These are phyloP conservation scores for Tetramorium parvispinum DNA, from an alignment of 1,140 invertebrate species.

Conservation along the genomic window DNA sequence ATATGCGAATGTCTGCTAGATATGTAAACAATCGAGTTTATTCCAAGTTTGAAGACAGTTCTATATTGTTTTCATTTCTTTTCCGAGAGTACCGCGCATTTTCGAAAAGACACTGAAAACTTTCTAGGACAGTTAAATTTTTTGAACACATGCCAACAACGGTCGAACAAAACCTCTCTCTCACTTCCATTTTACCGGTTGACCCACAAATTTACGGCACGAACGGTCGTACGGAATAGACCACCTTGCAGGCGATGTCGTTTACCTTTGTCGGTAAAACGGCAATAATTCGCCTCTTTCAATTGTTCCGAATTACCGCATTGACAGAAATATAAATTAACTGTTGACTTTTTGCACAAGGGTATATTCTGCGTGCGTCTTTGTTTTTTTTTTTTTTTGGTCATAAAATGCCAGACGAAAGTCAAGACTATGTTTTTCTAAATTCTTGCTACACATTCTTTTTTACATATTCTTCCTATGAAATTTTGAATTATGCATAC, in stretches of 20 bases:
- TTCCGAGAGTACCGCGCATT: background rate
- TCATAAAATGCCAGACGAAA: background rate
- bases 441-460: background rate
- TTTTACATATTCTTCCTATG: background rate
- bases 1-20: background rate
- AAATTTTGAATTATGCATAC: background rate
- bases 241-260: constrained; percentile 71
- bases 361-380: background rate
- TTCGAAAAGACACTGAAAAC: background rate
- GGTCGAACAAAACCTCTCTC: background rate
- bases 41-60: background rate
- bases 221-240: constrained; percentile 66
- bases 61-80: background rate
- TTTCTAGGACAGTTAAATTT: constrained; percentile 33
- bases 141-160: background rate
- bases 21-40: background rate
- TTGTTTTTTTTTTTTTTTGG: background rate
- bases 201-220: constrained; percentile 70
- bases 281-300: constrained; percentile 50
- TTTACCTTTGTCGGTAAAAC: constrained; percentile 78
- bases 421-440: background rate
- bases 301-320: background rate
- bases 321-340: background rate
- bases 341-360: background rate
- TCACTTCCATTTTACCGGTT: constrained; percentile 12